Conservation (phyloP, 2,888 invertebrate species). For the Drosophila kokeensis region DNA sequence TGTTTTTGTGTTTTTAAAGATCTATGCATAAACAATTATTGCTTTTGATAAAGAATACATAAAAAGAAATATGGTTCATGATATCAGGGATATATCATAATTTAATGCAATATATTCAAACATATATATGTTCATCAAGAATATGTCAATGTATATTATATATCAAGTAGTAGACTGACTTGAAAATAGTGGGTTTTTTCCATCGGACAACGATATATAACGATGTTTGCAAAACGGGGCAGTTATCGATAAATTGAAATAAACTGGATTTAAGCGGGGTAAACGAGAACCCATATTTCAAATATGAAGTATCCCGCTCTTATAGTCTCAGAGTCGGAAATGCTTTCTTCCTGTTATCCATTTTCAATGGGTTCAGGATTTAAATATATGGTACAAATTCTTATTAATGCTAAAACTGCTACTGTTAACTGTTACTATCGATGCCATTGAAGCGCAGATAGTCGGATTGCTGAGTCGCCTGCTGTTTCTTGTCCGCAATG, state of each 20-base stretch:
- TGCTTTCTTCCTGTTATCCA: neutral
- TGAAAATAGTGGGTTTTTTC: neutral
- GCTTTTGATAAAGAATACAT: neutral
- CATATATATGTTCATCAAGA: neutral
- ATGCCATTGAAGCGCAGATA: conserved; percentile 34
- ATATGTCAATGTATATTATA: neutral
- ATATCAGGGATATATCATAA: neutral
- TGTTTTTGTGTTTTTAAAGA: neutral
- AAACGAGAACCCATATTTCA: too few species aligned
- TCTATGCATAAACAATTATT: neutral
- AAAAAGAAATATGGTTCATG: neutral
- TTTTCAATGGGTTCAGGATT: neutral
- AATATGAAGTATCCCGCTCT: too few species aligned
- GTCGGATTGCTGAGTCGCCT: conserved; percentile 91
- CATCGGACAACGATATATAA: neutral
- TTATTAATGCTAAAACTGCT: neutral
- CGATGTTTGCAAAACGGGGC: neutral
- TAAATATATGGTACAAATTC: neutral
- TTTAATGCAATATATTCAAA: neutral
- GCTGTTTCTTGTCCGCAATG: conserved; percentile 96
- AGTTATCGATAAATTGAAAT: neutral
- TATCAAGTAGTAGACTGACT: neutral
- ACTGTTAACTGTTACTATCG: neutral
- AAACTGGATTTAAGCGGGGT: too few species aligned
- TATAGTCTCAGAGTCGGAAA: neutral